Evolutionary conservation across 2,888 invertebrate genomes (phyloP).

Genomic region (Tridacna crocea): DNA sequence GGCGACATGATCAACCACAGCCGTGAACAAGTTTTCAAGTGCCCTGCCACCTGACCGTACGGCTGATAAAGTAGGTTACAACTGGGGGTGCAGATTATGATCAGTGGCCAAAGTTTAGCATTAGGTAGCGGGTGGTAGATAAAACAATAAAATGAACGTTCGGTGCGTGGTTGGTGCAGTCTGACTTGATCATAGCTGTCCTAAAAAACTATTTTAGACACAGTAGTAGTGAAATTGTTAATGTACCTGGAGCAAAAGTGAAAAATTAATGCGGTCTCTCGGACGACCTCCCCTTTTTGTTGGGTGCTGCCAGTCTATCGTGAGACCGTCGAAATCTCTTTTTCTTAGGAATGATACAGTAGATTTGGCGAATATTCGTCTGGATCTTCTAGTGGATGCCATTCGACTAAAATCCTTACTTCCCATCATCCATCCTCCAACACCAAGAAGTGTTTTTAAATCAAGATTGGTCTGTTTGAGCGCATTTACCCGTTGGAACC

Average conservation of each 20-base stretch:
- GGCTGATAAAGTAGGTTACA: no score
- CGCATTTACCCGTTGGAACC: slow-evolving; percentile 42
- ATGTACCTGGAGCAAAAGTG: slow-evolving; percentile 51
- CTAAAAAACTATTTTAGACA: no score
- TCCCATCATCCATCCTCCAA: slow-evolving; percentile 97
- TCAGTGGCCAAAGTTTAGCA: no score
- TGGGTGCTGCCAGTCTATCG: slow-evolving; percentile 63
- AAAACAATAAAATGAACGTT: no score
- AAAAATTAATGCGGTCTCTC: slow-evolving; percentile 46
- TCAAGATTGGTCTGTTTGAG: slow-evolving; percentile 84
- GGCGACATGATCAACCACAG: no score
- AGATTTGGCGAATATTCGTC: slow-evolving; percentile 44
- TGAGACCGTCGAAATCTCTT: slow-evolving; percentile 54
- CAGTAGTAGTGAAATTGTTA: no score
- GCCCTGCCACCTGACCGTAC: no score
- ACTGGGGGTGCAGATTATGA: no score
- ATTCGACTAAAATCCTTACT: slow-evolving; percentile 85
- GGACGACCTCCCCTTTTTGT: slow-evolving; percentile 50
- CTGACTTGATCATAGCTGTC: no score
- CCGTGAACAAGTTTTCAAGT: no score
- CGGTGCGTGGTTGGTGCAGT: no score
- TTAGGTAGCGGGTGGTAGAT: no score
- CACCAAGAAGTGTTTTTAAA: slow-evolving; percentile 91
- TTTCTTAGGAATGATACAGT: slow-evolving; percentile 48
- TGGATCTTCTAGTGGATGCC: slow-evolving; percentile 32